These are phyloP conservation scores for Helleia helle DNA, from an alignment of 2,888 invertebrate species.

Conservation along the genomic window DNA sequence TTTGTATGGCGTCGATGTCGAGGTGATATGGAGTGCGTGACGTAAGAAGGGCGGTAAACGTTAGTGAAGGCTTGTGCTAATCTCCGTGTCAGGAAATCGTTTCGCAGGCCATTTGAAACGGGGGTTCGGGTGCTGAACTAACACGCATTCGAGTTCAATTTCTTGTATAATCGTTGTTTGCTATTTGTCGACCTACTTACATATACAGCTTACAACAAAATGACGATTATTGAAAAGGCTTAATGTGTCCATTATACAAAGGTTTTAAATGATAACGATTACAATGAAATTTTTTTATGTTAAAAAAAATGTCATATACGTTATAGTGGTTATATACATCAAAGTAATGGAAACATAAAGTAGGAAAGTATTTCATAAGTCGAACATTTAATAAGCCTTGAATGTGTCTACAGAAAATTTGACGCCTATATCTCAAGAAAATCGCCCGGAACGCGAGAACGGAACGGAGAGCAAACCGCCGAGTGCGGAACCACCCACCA, in stretches of 20 bases:
- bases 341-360: too few species aligned
- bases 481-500: slow-evolving; percentile 55
- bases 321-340: too few species aligned
- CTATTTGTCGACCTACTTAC: slow-evolving; percentile 37
- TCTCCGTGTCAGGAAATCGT: slow-evolving; percentile 74
- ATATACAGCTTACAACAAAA: too few species aligned
- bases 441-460: slow-evolving; percentile 56
- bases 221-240: too few species aligned
- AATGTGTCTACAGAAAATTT: slow-evolving; percentile 45
- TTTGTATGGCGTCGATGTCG: slow-evolving; percentile 42
- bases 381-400: background rate
- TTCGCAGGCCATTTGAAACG: slow-evolving; percentile 71
- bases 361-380: too few species aligned
- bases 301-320: too few species aligned
- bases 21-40: slow-evolving; percentile 62
- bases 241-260: too few species aligned
- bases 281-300: too few species aligned
- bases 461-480: slow-evolving; percentile 65
- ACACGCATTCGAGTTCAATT: slow-evolving; percentile 64
- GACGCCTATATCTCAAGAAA: slow-evolving; percentile 46
- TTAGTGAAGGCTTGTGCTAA: slow-evolving; percentile 73
- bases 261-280: too few species aligned
- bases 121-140: slow-evolving; percentile 52
- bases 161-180: slow-evolving; percentile 60
- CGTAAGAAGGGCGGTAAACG: slow-evolving; percentile 68